Evolutionary conservation across 2,113 vertebrate genomes (phyloP).

Genomic region (Mixornis gularis): DNA sequence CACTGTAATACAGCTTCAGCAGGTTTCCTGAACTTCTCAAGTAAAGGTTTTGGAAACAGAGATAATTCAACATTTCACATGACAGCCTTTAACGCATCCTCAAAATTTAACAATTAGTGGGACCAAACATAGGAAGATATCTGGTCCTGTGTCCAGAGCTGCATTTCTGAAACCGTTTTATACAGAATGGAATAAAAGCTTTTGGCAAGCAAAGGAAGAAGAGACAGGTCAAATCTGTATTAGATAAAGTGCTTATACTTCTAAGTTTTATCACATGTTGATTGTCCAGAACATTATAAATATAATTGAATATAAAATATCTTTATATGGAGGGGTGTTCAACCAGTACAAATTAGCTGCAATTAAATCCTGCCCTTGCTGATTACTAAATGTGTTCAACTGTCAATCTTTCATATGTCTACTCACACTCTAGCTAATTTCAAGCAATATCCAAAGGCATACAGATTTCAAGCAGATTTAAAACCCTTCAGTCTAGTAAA

Average conservation of each 20-base stretch:
- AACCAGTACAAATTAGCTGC: slow-evolving; percentile 43
- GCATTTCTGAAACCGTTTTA: background rate
- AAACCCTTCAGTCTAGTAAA: background rate
- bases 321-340: slow-evolving; percentile 13
- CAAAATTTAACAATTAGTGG: background rate
- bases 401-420: slow-evolving; percentile 7
- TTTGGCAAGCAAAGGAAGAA: slow-evolving; percentile 12
- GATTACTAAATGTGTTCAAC: background rate
- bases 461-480: background rate
- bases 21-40: background rate
- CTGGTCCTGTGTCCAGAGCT: background rate
- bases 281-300: slow-evolving; percentile 26
- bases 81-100: background rate
- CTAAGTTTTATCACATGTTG: slow-evolving; percentile 19
- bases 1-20: background rate
- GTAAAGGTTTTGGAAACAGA: background rate
- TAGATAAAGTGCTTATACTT: slow-evolving; percentile 6
- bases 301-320: slow-evolving; percentile 16
- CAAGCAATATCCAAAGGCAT: background rate
- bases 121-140: background rate
- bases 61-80: background rate
- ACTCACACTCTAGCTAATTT: background rate
- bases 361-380: slow-evolving; percentile 41
- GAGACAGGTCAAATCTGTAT: background rate
- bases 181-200: background rate